A percentile compares a stretch with the other conserved stretches of the same genome.
Conservation (phyloP, 1,140 invertebrate genomes). For the Megalonaias nervosa region DNA sequence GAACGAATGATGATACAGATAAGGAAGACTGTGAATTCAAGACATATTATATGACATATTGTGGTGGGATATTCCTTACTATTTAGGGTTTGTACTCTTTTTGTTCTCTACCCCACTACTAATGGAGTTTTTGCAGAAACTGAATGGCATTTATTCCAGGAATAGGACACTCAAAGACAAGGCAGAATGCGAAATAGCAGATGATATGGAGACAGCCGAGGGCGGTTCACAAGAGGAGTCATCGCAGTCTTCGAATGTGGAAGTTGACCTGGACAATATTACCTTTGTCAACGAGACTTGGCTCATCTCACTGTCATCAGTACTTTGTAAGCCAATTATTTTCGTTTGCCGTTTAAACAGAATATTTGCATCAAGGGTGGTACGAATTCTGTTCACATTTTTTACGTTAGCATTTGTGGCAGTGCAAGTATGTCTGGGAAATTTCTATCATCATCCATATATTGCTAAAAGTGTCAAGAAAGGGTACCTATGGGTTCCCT, state of each 20-base stretch:
- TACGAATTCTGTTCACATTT: slow-evolving; percentile 14
- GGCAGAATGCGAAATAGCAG: neutral
- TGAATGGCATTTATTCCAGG: neutral
- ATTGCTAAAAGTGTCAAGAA: slow-evolving; percentile 29
- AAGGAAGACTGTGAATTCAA: slow-evolving; percentile 5
- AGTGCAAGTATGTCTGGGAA: slow-evolving; percentile 15
- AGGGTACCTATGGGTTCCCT: slow-evolving; percentile 24
- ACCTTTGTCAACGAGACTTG: neutral
- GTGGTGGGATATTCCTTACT: slow-evolving; percentile 23
- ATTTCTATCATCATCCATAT: slow-evolving; percentile 2
- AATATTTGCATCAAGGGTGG: slow-evolving; percentile 6
- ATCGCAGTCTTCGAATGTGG: slow-evolving; percentile 15
- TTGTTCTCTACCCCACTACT: slow-evolving; percentile 7
- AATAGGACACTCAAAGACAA: neutral
- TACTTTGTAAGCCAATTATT: neutral
- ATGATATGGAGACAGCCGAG: neutral
- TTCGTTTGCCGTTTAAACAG: slow-evolving; percentile 4
- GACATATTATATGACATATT: neutral
- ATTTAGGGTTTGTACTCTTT: neutral
- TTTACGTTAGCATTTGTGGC: slow-evolving; percentile 17
- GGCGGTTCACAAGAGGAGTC: neutral
- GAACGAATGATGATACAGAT: neutral
- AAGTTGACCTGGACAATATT: slow-evolving; percentile 14
- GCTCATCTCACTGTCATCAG: too few relatives aligned
- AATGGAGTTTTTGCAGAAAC: neutral